phyloP scores from a whole-genome alignment of 2,888 invertebrate species.

The Acleris holmiana region DNA sequence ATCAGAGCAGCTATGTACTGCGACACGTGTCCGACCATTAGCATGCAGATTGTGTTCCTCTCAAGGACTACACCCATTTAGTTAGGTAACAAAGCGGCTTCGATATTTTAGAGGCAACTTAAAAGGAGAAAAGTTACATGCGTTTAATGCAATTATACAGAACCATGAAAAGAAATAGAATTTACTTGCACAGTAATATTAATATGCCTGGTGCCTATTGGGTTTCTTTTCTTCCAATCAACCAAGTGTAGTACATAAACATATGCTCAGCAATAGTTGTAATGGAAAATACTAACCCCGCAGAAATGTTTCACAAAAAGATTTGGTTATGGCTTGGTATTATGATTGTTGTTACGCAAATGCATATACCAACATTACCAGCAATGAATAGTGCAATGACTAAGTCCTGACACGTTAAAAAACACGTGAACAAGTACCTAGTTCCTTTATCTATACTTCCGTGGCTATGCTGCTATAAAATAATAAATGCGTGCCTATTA shows the following conservation, averaged over 20 bases:
- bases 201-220: no score
- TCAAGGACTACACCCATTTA: constrained; percentile 31
- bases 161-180: no score
- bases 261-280: no score
- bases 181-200: no score
- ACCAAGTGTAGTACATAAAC: no score
- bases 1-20: constrained; percentile 10
- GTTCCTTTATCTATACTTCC: constrained; percentile 30
- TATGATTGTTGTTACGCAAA: constrained; percentile 23
- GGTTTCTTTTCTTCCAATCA: no score
- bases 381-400: constrained; percentile 22
- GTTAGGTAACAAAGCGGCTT: background rate
- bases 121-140: no score
- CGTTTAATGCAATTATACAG: no score
- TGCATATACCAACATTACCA: constrained; percentile 8
- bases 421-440: constrained; percentile 28
- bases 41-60: constrained; percentile 24
- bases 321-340: no score
- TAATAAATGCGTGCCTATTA: constrained; percentile 5
- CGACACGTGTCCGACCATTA: constrained; percentile 24
- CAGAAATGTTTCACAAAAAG: no score
- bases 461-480: constrained; percentile 3
- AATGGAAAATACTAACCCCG: no score
- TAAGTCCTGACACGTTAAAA: constrained; percentile 29
- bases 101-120: background rate